Evolutionary conservation across 2,113 vertebrate genomes (phyloP).

Genomic region (Ceuthmochares aereus): DNA sequence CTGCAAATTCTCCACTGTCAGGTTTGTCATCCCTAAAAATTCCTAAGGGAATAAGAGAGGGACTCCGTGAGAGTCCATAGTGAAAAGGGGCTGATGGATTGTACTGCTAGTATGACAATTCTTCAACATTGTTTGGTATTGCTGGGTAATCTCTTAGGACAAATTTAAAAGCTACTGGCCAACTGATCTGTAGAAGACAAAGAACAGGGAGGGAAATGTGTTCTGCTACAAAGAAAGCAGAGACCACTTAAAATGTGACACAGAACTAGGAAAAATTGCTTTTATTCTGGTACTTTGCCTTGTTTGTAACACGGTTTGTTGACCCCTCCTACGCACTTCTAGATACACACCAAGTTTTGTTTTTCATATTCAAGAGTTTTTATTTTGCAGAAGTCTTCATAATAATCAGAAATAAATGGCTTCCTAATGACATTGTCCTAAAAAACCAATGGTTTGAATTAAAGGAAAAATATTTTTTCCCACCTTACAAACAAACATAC

Average conservation of each 20-base stretch:
- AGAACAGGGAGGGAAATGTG: not conserved
- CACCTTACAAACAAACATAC: slow-evolving; percentile 9
- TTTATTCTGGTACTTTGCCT: not conserved
- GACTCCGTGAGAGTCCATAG: accelerated
- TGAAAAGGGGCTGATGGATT: not conserved
- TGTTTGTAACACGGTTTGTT: not conserved
- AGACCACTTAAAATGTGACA: not conserved
- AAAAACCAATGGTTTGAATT: slow-evolving; percentile 56
- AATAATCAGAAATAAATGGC: slow-evolving; percentile 36
- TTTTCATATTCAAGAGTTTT: not conserved
- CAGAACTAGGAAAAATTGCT: not conserved
- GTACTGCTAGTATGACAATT: not conserved
- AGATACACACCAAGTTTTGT: slow-evolving; percentile 1
- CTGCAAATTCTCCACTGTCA: not conserved
- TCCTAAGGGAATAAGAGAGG: not conserved
- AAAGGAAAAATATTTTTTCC: slow-evolving; percentile 42
- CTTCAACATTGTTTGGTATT: not conserved
- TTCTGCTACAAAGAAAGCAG: not conserved
- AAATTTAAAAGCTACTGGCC: not conserved
- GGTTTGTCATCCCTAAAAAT: not conserved
- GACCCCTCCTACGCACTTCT: not conserved
- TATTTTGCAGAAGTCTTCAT: not conserved
- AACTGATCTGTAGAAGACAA: not conserved
- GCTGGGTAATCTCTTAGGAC: not conserved
- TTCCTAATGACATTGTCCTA: slow-evolving; percentile 34